These are phyloP conservation scores for Rhyacichthys aspro DNA, from an alignment of 2,797 vertebrate genomes.

Conservation along the genomic window DNA sequence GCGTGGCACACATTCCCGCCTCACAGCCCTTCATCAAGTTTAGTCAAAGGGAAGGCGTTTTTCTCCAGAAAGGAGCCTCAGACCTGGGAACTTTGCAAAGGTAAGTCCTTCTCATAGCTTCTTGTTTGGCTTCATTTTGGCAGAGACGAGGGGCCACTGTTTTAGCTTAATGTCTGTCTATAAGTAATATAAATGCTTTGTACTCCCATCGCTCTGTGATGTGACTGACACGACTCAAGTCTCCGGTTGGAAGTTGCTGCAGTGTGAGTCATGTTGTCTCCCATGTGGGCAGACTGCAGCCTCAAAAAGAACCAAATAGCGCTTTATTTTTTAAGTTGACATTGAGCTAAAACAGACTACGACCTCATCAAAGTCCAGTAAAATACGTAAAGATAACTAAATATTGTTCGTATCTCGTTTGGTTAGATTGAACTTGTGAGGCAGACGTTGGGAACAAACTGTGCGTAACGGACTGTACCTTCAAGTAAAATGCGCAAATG, in stretches of 20 bases:
- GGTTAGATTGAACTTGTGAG: background rate
- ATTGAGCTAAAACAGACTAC: background rate
- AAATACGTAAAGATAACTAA: background rate
- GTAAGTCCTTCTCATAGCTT: constrained; percentile 47
- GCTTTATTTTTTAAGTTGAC: background rate
- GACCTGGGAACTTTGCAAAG: constrained; percentile 48
- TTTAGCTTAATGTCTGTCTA: background rate
- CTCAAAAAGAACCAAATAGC: constrained; percentile 10
- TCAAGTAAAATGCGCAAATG: constrained; percentile 31
- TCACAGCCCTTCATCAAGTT: constrained; percentile 34
- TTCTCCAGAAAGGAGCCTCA: constrained; percentile 36
- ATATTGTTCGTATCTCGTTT: background rate
- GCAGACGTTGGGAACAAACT: background rate
- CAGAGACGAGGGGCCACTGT: background rate
- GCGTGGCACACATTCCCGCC: constrained; percentile 46
- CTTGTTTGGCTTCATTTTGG: constrained; percentile 4
- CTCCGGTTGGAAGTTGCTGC: constrained; percentile 78
- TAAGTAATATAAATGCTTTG: background rate
- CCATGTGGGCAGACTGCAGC: constrained; percentile 68
- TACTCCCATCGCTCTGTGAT: background rate
- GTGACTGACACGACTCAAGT: constrained; percentile 35
- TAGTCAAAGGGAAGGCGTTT: constrained; percentile 29
- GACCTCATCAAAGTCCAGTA: background rate
- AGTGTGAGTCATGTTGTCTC: constrained; percentile 83
- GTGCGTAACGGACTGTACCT: constrained; percentile 9